These are phyloP conservation scores for Brachypalpus laphriformis DNA, from an alignment of 2,888 invertebrate genomes.

Conservation along the genomic window DNA sequence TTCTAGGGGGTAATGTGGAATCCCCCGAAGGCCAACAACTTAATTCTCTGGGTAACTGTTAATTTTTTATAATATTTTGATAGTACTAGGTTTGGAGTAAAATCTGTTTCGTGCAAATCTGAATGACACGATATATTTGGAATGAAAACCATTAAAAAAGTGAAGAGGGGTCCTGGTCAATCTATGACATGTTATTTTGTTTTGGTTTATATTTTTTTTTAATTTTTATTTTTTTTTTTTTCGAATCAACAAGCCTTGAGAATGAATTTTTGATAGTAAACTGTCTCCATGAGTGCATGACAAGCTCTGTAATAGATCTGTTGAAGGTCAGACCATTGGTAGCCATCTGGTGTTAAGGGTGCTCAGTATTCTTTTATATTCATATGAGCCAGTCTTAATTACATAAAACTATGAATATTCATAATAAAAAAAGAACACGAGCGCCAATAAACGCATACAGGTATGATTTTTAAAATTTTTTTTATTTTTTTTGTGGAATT, in stretches of 20 bases:
- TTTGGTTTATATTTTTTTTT: not conserved
- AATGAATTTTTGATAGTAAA: not conserved
- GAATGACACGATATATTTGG: not conserved
- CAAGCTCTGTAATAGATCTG: not conserved
- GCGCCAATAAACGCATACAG: not conserved
- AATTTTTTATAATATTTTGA: constrained; percentile 18
- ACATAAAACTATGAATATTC: not conserved
- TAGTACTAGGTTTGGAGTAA: not conserved
- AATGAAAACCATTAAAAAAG: not conserved
- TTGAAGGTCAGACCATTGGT: not conserved
- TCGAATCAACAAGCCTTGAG: not conserved
- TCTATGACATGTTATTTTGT: not conserved
- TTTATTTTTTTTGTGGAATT: constrained; percentile 13
- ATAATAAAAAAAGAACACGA: not conserved
- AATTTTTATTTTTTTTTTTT: not conserved
- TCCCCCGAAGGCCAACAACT: constrained; percentile 26
- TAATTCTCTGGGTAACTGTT: constrained; percentile 4
- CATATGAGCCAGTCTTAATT: not conserved
- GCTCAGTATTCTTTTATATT: not conserved
- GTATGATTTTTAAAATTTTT: not conserved
- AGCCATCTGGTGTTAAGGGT: not conserved
- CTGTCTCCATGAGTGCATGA: not conserved
- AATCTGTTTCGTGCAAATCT: not conserved
- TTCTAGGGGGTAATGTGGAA: not conserved
- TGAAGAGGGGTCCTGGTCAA: not conserved